Conservation (phyloP, 1,140 invertebrate species). For the Eupeodes corollae region DNA sequence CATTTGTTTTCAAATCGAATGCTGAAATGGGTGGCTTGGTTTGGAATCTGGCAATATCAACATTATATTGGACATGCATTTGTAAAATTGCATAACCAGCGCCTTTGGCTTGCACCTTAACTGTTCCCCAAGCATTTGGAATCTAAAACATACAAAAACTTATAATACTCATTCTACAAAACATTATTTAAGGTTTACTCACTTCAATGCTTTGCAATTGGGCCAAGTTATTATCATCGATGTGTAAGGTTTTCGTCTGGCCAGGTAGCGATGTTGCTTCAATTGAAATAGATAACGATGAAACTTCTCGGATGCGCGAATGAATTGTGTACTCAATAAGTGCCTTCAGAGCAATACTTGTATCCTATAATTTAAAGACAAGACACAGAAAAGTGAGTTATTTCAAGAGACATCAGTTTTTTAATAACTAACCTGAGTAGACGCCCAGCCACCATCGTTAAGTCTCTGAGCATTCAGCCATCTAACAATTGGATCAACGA, state of each 20-base stretch:
- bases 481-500: slow-evolving; percentile 73
- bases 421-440: slow-evolving; percentile 57
- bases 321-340: slow-evolving; percentile 81
- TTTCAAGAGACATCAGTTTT: slow-evolving; percentile 8
- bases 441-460: slow-evolving; percentile 88
- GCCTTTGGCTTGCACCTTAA: slow-evolving; percentile 80
- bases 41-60: slow-evolving; percentile 76
- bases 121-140: slow-evolving; percentile 83
- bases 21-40: slow-evolving; percentile 69
- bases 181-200: slow-evolving; percentile 10
- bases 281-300: slow-evolving; percentile 63
- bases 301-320: slow-evolving; percentile 78
- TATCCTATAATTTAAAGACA: slow-evolving; percentile 46
- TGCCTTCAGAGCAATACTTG: slow-evolving; percentile 78
- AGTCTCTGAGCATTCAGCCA: slow-evolving; percentile 88
- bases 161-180: neutral
- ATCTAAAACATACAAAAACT: slow-evolving; percentile 44
- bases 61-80: slow-evolving; percentile 90
- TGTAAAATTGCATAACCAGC: slow-evolving; percentile 85
- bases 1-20: slow-evolving; percentile 59
- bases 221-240: slow-evolving; percentile 65
- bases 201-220: slow-evolving; percentile 63
- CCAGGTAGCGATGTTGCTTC: slow-evolving; percentile 75
- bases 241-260: slow-evolving; percentile 50
- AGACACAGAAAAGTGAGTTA: slow-evolving; percentile 34